Evolutionary conservation across 2,113 vertebrate species (phyloP), one percentile per base, ranked within the genome.

Genomic region (Nerophis ophidion): DNA sequence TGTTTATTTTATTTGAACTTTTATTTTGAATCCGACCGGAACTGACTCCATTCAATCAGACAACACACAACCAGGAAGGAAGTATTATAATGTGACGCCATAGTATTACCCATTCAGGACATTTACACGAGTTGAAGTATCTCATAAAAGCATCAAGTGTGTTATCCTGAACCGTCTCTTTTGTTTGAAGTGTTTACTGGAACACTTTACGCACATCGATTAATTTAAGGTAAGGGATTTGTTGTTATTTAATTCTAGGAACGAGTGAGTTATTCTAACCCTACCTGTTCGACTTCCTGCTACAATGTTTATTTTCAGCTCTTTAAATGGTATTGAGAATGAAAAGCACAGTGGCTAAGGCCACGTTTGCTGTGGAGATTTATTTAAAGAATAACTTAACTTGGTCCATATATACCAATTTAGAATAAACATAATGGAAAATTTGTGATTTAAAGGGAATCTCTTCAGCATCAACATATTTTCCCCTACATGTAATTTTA

Each of bases 11-110:
- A 35, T 51, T 11, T 1, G 7, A 1, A 8, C 46, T 68, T 75
- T 80, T 80, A 80, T 77, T 77, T 74, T 75, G 77, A 84, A 42
- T 17, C 14, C 6, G 6, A 42, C 16, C 54, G 54, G 38, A 82
- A 61, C 42, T 8, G 0, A 4, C 0, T 9, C 8, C n/a, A 52
- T 48, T 85, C 86, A 90, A 90, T 88, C 75, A 77, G 55, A 71
- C 14, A 4, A 11, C 15, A 13, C 45, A n/a, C 11, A 63, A 53
- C 17, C 79, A 65, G 86, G 89, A 87, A 87, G 86, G 82, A 84
- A 88, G 80, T 59, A 15, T n/a, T n/a, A n/a, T n/a, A n/a, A n/a
- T n/a, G n/a, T n/a, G n/a, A n/a, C n/a, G n/a, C n/a, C n/a, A n/a
- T n/a, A 88, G 80, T 59, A 15, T 79, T 65, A 16, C 57, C 71